Conservation (phyloP, 2,797 vertebrate genomes). For the Ciconia nigra region DNA sequence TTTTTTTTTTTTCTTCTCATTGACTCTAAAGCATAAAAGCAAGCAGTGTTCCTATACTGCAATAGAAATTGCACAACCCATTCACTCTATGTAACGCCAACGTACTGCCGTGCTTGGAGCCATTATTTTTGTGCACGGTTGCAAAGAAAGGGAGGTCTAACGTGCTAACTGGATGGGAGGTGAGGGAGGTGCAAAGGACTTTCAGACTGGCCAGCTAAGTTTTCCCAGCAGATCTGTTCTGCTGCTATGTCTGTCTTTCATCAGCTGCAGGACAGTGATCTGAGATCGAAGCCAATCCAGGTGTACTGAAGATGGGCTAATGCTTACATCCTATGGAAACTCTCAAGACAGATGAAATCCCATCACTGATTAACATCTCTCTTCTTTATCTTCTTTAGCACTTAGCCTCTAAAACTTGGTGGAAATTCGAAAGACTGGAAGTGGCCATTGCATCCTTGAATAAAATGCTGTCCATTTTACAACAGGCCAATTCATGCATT, state of each 20-base stretch:
- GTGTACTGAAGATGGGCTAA: background rate
- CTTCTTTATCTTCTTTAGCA: background rate
- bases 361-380: background rate
- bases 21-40: background rate
- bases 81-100: background rate
- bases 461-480: background rate
- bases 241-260: background rate
- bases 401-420: background rate
- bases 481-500: background rate
- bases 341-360: background rate
- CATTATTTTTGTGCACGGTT: background rate
- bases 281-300: background rate
- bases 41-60: background rate
- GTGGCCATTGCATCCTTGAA: background rate
- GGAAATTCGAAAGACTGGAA: background rate
- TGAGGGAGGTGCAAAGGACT: background rate
- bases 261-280: background rate
- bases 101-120: background rate
- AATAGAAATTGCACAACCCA: background rate
- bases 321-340: background rate
- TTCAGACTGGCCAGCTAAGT: background rate
- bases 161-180: accelerated
- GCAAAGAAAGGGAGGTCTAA: background rate
- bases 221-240: background rate
- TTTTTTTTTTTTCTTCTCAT: background rate